Conservation (phyloP, 1,140 invertebrate species). For the Dendroctonus valens region DNA sequence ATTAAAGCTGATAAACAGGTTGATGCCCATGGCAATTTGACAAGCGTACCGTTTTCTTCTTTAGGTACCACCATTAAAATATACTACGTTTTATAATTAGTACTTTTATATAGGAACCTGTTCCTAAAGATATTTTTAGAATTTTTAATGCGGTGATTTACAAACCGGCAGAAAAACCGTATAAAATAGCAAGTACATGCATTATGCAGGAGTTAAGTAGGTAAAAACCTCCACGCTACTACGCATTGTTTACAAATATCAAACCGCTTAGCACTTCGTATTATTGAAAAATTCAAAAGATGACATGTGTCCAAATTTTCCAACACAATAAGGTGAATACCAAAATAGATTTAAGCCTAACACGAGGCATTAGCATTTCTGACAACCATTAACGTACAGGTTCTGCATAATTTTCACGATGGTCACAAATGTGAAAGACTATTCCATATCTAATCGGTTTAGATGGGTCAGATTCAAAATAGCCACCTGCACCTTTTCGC, state of each 20-base stretch:
- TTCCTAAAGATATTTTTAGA: slow-evolving; percentile 30
- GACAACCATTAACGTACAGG: too few species aligned
- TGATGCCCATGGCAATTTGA: slow-evolving; percentile 30
- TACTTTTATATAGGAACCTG: slow-evolving; percentile 28
- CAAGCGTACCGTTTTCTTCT: slow-evolving; percentile 29
- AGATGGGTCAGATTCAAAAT: too few species aligned
- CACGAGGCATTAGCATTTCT: too few species aligned
- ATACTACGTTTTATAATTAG: slow-evolving; percentile 32
- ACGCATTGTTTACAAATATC: slow-evolving; percentile 16
- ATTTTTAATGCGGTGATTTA: slow-evolving; percentile 10
- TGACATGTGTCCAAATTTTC: slow-evolving; percentile 1
- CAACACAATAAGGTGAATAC: too few species aligned
- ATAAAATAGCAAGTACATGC: slow-evolving; percentile 21
- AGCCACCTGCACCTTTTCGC: too few species aligned
- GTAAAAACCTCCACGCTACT: slow-evolving; percentile 14
- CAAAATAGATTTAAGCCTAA: too few species aligned
- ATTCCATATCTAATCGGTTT: too few species aligned
- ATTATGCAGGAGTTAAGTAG: slow-evolving; percentile 22
- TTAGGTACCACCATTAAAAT: slow-evolving; percentile 31
- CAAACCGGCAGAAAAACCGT: slow-evolving; percentile 8
- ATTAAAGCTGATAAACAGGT: slow-evolving; percentile 34
- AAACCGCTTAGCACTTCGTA: slow-evolving; percentile 5
- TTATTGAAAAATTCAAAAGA: slow-evolving; percentile 5
- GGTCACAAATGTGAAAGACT: too few species aligned
- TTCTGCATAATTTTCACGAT: too few species aligned